phyloP scores from a whole-genome alignment of 2,113 vertebrate species.

The Malurus cyaneus region DNA sequence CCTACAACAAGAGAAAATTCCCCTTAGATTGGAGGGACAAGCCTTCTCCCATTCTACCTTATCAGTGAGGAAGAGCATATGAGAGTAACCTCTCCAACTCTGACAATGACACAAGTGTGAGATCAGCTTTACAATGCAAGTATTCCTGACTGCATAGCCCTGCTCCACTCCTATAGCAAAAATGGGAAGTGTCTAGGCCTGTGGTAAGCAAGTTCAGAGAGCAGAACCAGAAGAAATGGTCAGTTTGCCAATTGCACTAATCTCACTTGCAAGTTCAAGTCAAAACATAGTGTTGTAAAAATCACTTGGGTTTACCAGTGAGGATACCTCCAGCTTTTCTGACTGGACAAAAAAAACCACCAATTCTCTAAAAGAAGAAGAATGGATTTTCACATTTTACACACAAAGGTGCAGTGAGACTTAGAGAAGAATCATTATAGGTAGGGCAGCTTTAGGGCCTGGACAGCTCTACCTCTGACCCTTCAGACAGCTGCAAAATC shows the following conservation, averaged over 20 bases:
- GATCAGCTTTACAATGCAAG: neutral
- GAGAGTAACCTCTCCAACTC: neutral
- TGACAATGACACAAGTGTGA: neutral
- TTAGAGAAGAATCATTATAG: neutral
- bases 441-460: neutral
- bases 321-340: neutral
- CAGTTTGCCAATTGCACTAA: neutral
- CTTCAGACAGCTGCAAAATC: neutral
- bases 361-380: neutral
- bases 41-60: neutral
- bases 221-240: neutral
- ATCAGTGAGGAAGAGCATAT: neutral
- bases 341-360: neutral
- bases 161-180: neutral
- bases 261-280: neutral
- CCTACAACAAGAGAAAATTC: slow-evolving; percentile 74
- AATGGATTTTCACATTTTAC: neutral
- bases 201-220: neutral
- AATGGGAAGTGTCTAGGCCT: neutral
- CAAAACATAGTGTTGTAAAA: neutral
- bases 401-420: neutral
- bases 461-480: neutral
- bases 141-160: neutral
- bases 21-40: neutral
- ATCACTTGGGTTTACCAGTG: neutral